Conservation (phyloP, 2,113 vertebrate genomes). For the Tylochromis polylepis region DNA sequence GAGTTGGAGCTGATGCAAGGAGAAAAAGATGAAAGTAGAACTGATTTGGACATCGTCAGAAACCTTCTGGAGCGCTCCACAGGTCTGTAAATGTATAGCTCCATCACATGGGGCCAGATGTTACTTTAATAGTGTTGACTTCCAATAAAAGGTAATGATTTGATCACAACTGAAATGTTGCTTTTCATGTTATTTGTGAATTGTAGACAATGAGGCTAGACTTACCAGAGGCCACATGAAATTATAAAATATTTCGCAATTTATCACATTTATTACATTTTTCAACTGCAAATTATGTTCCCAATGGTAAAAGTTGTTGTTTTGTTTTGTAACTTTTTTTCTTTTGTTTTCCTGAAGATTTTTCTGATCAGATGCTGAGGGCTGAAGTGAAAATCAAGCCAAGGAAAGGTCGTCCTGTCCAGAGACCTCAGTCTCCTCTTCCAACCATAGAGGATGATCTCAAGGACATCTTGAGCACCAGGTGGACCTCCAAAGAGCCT, state of each 20-base stretch:
- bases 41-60: constrained; percentile 79
- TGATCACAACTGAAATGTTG: background rate
- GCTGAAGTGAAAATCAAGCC: constrained; percentile 69
- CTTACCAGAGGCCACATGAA: background rate
- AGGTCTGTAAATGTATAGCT: constrained; percentile 60
- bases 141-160: background rate
- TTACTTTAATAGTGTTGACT: background rate
- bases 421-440: constrained; percentile 22
- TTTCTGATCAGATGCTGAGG: constrained; percentile 32
- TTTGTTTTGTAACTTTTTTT: background rate
- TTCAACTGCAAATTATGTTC: too few relatives aligned
- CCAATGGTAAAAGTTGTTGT: background rate
- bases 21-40: constrained; percentile 73
- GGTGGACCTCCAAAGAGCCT: constrained; percentile 57
- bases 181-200: background rate
- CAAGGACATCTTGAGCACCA: constrained; percentile 70
- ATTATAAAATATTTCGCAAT: background rate
- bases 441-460: constrained; percentile 27
- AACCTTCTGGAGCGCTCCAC: constrained; percentile 81
- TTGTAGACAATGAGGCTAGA: background rate
- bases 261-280: too few relatives aligned
- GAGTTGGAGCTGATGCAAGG: constrained; percentile 83
- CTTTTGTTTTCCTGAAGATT: constrained; percentile 23
- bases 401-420: constrained; percentile 66
- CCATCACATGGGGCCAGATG: background rate